These are phyloP conservation scores for Psilopogon haemacephalus DNA, from an alignment of 2,113 vertebrate species.

Conservation along the genomic window DNA sequence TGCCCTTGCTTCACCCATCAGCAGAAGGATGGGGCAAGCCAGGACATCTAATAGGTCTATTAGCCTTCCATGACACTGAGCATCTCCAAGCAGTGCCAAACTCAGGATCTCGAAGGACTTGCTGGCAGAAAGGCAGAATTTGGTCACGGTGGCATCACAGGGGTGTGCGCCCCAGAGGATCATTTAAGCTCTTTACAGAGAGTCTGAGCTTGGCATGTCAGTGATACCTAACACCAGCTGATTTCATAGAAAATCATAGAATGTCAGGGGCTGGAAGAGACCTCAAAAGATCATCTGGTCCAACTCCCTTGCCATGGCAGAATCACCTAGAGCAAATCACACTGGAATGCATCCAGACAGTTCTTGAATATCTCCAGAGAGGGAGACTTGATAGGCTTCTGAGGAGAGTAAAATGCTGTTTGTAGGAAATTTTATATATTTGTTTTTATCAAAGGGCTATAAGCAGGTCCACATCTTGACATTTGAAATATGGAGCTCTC, in stretches of 20 bases:
- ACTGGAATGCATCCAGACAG: too few species aligned
- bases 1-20: too few species aligned
- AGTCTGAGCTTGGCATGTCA: background rate
- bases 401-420: background rate
- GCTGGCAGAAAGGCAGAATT: background rate
- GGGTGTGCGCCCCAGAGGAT: background rate
- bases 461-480: background rate
- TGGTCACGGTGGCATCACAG: background rate
- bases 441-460: background rate
- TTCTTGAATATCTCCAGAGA: too few species aligned
- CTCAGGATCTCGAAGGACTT: background rate
- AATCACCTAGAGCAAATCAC: too few species aligned
- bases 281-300: too few species aligned
- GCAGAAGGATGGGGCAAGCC: too few species aligned
- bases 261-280: too few species aligned
- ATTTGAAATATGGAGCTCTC: background rate
- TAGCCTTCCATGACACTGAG: too few species aligned
- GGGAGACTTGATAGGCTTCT: too few species aligned
- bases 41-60: too few species aligned
- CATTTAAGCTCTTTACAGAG: background rate
- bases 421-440: background rate
- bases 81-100: background rate
- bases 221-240: background rate
- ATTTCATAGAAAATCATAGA: too few species aligned
- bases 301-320: too few species aligned